A percentile compares a stretch with the other conserved stretches of the same genome.
These are phyloP conservation scores for Agrenia bidenticulata DNA, from an alignment of 2,888 invertebrate genomes.

Conservation along the genomic window DNA sequence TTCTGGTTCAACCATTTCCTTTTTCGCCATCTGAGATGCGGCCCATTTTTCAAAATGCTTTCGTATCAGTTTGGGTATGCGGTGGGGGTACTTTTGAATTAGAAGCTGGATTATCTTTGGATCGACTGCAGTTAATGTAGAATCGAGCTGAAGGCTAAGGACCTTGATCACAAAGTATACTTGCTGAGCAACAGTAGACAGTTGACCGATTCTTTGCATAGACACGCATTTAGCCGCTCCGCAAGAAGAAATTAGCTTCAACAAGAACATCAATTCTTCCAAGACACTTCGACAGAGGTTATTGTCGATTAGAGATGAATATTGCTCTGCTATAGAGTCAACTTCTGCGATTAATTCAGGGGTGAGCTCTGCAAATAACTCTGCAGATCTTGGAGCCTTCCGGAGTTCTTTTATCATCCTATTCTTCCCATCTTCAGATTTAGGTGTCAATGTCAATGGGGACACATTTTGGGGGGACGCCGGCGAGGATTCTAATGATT, in stretches of 20 bases:
- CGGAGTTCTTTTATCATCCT: constrained; percentile 15
- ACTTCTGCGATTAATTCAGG: constrained; percentile 26
- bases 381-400: constrained; percentile 35
- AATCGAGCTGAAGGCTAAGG: constrained; percentile 35
- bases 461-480: no score
- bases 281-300: constrained; percentile 42
- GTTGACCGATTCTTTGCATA: constrained; percentile 10
- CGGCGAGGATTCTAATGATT: no score
- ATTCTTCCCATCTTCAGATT: not conserved
- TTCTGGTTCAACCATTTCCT: not conserved
- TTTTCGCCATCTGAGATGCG: constrained; percentile 19
- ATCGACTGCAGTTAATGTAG: constrained; percentile 31
- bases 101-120: constrained; percentile 34
- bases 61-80: constrained; percentile 43
- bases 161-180: constrained; percentile 48
- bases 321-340: constrained; percentile 33
- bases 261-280: constrained; percentile 43
- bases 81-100: constrained; percentile 44
- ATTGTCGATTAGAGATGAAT: constrained; percentile 35
- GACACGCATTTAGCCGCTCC: not conserved
- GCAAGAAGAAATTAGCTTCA: constrained; percentile 38
- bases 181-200: constrained; percentile 32
- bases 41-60: constrained; percentile 41
- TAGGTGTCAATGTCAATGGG: no score
- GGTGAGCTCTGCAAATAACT: constrained; percentile 32